These are phyloP conservation scores for Griposia aprilina DNA, from an alignment of 2,888 invertebrate genomes.

Conservation along the genomic window DNA sequence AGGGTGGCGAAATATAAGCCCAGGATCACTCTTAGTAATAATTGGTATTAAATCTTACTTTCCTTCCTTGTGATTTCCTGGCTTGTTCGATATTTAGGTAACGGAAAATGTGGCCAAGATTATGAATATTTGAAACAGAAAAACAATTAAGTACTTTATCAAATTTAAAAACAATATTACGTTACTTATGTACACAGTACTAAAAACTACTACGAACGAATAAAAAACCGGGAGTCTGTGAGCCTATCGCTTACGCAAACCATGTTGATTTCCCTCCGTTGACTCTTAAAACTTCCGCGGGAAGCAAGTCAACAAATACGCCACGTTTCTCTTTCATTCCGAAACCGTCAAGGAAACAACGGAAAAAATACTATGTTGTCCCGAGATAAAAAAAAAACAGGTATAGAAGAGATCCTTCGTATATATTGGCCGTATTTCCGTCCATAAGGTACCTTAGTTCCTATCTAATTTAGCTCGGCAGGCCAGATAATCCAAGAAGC, in stretches of 20 bases:
- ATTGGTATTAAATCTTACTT: conserved; percentile 27
- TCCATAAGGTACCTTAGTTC: conserved; percentile 41
- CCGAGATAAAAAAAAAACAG: conserved; percentile 49
- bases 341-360: conserved; percentile 38
- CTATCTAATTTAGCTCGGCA: conserved; percentile 65
- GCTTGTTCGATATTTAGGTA: neutral
- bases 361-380: conserved; percentile 46
- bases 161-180: neutral
- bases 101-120: neutral
- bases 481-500: conserved; percentile 68
- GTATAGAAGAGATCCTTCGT: conserved; percentile 41
- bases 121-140: neutral
- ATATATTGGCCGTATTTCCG: conserved; percentile 47
- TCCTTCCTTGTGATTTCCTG: conserved; percentile 13
- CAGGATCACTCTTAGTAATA: conserved; percentile 30
- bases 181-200: neutral
- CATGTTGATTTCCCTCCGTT: conserved; percentile 49
- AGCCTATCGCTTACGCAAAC: conserved; percentile 41
- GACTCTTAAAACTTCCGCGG: conserved; percentile 41
- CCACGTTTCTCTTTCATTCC: conserved; percentile 48
- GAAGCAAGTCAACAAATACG: conserved; percentile 51
- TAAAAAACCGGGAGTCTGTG: neutral
- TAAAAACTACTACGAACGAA: conserved; percentile 2
- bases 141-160: neutral
- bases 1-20: conserved; percentile 23